These are phyloP conservation scores for Pyxicephalus adspersus DNA, from an alignment of 2,113 vertebrate species.

Conservation along the genomic window DNA sequence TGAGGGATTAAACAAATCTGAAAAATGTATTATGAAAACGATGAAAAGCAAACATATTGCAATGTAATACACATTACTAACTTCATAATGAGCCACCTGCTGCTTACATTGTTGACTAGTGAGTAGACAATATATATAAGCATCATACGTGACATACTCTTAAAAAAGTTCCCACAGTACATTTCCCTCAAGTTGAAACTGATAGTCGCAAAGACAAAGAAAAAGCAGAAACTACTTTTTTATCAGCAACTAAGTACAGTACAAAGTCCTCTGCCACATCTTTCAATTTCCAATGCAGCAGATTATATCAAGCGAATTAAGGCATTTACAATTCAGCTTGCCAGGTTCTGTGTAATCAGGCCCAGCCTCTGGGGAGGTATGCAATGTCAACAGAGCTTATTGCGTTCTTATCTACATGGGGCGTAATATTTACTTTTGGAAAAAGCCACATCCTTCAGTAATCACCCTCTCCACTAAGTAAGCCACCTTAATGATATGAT, in stretches of 20 bases:
- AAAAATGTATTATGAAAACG: too few species aligned
- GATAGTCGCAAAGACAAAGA: too few species aligned
- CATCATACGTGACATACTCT: too few species aligned
- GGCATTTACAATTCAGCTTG: constrained; percentile 53
- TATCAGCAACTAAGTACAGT: not conserved
- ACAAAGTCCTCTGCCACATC: constrained; percentile 6
- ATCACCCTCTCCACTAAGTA: constrained; percentile 57
- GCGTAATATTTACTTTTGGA: constrained; percentile 65
- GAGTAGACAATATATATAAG: too few species aligned
- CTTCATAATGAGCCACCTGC: too few species aligned
- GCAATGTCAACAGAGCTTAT: constrained; percentile 57
- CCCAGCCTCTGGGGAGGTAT: constrained; percentile 63
- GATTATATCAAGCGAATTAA: constrained; percentile 1
- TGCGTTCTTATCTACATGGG: constrained; percentile 22
- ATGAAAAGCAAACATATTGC: too few species aligned
- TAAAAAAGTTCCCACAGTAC: too few species aligned
- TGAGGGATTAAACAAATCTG: too few species aligned
- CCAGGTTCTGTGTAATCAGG: constrained; percentile 49
- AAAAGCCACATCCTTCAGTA: constrained; percentile 68
- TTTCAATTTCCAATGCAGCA: constrained; percentile 23
- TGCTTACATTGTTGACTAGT: too few species aligned
- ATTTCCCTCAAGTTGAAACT: too few species aligned
- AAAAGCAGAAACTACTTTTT: too few species aligned
- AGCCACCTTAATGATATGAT: constrained; percentile 28
- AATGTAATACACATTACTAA: too few species aligned